These are phyloP conservation scores for Vireo griseus DNA, from an alignment of 2,797 vertebrate species.

Conservation along the genomic window DNA sequence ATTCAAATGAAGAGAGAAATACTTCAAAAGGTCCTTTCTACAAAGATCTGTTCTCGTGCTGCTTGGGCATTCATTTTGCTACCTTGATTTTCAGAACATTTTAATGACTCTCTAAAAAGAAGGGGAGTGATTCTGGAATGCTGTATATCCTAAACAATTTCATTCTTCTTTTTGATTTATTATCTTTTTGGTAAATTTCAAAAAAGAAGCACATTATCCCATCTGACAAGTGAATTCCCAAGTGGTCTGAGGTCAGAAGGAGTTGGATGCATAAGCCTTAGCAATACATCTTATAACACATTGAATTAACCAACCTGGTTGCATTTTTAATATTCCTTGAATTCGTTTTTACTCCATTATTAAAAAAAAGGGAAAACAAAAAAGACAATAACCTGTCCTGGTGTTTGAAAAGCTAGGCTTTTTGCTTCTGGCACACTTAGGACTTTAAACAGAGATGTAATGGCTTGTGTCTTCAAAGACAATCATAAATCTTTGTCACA, in stretches of 20 bases:
- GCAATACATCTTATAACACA: background rate
- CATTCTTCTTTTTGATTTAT: background rate
- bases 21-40: background rate
- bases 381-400: background rate
- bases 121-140: background rate
- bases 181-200: background rate
- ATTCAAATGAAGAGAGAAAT: background rate
- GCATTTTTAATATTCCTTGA: background rate
- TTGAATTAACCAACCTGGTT: background rate
- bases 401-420: background rate
- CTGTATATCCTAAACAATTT: background rate
- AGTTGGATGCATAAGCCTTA: background rate
- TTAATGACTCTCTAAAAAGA: background rate
- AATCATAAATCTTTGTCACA: background rate
- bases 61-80: background rate
- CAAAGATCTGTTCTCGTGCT: background rate
- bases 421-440: background rate
- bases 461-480: background rate
- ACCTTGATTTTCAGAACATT: background rate
- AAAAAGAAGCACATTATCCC: background rate
- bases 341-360: background rate
- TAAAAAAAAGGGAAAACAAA: background rate
- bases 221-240: background rate
- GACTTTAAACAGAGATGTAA: background rate
- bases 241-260: background rate